phyloP scores from a whole-genome alignment of 2,797 vertebrate genomes.

The Staurois parvus region DNA sequence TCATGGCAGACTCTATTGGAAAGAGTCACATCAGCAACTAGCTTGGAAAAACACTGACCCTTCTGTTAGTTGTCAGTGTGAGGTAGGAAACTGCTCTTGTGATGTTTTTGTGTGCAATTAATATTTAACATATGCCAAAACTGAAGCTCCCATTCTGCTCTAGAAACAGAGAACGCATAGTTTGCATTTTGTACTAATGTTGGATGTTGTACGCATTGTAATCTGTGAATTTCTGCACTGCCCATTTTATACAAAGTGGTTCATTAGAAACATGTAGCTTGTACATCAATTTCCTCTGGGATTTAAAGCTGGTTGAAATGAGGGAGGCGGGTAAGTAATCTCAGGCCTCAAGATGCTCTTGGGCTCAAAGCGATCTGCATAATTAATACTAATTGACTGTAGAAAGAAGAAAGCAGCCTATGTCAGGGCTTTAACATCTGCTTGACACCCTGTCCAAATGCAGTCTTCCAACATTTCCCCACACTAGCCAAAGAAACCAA shows the following conservation, averaged over 20 bases:
- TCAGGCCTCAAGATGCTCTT: slow-evolving; percentile 49
- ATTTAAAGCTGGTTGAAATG: slow-evolving; percentile 37
- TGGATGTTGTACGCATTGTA: not conserved
- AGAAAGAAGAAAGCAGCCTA: slow-evolving; percentile 31
- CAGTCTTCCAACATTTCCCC: slow-evolving; percentile 6
- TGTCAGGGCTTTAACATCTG: slow-evolving; percentile 40
- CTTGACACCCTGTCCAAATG: slow-evolving; percentile 30
- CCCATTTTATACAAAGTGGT: slow-evolving; percentile 2
- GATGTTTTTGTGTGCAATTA: not conserved
- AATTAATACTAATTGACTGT: slow-evolving; percentile 61
- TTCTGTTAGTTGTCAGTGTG: not conserved
- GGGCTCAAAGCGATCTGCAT: slow-evolving; percentile 49
- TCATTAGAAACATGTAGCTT: slow-evolving; percentile 21
- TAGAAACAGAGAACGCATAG: not conserved
- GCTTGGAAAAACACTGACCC: not conserved
- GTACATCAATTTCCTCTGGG: slow-evolving; percentile 22
- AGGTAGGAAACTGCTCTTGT: not conserved
- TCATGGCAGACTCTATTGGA: not conserved
- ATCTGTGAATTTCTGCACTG: not conserved
- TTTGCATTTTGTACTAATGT: not conserved
- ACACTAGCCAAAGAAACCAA: slow-evolving; percentile 10
- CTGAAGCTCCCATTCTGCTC: not conserved
- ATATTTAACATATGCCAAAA: not conserved
- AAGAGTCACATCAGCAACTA: not conserved
- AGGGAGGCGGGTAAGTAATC: slow-evolving; percentile 40